These are phyloP conservation scores for Megaceryle torquata DNA, from an alignment of 2,113 vertebrate genomes.

Conservation along the genomic window DNA sequence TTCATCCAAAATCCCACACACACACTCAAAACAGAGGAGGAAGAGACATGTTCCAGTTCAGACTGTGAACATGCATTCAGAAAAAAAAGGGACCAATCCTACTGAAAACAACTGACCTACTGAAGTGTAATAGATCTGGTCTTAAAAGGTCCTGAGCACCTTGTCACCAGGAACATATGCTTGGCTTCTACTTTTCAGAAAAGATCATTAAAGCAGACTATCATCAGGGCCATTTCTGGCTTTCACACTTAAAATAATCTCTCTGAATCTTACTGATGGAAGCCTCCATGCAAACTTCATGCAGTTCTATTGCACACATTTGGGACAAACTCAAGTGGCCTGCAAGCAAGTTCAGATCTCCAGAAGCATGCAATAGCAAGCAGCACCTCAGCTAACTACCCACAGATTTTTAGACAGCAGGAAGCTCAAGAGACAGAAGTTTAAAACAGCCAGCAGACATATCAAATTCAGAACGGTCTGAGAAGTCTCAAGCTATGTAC, in stretches of 20 bases:
- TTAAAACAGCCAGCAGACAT: background rate
- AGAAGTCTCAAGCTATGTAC: background rate
- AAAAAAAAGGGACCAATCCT: background rate
- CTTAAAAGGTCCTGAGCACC: background rate
- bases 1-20: conserved; percentile 36
- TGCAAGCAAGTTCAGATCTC: background rate
- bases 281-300: background rate
- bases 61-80: background rate
- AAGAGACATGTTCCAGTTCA: background rate
- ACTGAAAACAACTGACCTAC: background rate
- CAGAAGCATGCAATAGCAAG: background rate
- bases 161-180: background rate
- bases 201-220: background rate
- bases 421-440: background rate
- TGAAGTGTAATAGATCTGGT: background rate
- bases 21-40: background rate
- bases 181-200: background rate
- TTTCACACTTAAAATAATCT: background rate
- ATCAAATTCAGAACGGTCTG: background rate
- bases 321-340: background rate
- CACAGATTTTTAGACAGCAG: background rate
- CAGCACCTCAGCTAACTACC: background rate
- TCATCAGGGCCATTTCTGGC: background rate
- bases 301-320: background rate
- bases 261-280: background rate